Conservation (phyloP, 2,113 vertebrate genomes). For the Phodopus roborovskii region DNA sequence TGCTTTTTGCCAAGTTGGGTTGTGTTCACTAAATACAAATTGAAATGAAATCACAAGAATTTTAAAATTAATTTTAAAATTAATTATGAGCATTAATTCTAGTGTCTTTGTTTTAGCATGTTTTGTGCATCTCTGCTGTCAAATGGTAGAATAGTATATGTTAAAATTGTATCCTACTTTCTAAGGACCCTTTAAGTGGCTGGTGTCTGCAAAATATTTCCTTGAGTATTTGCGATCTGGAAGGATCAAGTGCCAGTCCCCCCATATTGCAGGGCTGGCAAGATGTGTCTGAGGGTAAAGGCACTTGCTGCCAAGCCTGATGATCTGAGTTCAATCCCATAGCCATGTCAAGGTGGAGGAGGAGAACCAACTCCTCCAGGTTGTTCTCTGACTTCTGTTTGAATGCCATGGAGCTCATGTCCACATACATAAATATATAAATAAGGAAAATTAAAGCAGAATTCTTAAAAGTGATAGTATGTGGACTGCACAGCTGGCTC, state of each 20-base stretch:
- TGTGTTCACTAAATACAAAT: conserved; percentile 18
- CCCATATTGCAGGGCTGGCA: background rate
- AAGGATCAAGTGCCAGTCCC: conserved; percentile 44
- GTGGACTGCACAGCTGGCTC: background rate
- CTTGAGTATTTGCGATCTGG: conserved; percentile 1
- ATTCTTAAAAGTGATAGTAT: background rate
- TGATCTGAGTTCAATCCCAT: background rate
- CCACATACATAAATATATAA: background rate
- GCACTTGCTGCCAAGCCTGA: background rate
- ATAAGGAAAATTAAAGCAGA: background rate
- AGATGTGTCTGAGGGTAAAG: background rate
- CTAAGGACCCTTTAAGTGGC: background rate
- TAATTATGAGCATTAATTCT: conserved; percentile 5
- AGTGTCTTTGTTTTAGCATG: conserved; percentile 27
- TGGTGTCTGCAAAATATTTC: background rate
- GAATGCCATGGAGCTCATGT: background rate
- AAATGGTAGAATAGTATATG: conserved; percentile 12
- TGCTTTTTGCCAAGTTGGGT: background rate
- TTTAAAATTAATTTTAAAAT: conserved; percentile 59
- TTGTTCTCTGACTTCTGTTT: background rate
- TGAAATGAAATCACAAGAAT: conserved; percentile 47
- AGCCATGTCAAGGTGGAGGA: background rate
- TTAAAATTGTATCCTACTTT: conserved; percentile 8
- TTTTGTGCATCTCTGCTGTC: conserved; percentile 9
- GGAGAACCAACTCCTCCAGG: background rate